These are phyloP conservation scores for Lasiurus cinereus DNA, from an alignment of 2,113 vertebrate genomes.

Conservation along the genomic window DNA sequence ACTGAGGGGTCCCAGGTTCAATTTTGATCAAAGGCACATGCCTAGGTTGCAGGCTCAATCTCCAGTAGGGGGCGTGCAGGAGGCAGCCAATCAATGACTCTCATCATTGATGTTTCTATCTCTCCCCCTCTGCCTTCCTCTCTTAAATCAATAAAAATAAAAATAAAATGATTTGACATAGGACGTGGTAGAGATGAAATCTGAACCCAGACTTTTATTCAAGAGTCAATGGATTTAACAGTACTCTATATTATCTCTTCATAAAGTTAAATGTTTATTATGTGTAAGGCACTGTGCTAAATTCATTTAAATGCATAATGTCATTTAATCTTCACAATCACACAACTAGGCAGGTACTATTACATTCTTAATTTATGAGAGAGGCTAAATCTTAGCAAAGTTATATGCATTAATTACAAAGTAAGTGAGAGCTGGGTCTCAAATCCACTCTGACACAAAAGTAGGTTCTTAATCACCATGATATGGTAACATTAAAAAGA, in stretches of 20 bases:
- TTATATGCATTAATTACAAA: not conserved
- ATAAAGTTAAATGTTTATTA: slow-evolving; percentile 53
- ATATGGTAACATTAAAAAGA: not conserved
- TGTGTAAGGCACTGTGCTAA: not conserved
- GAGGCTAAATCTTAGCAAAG: not conserved
- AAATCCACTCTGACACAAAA: not conserved
- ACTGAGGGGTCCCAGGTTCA: too few species aligned
- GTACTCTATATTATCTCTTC: not conserved
- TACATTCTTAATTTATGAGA: slow-evolving; percentile 18
- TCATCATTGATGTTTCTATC: too few species aligned
- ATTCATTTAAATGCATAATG: not conserved
- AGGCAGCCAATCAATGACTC: too few species aligned
- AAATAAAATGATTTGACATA: slow-evolving; percentile 9
- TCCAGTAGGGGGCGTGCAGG: too few species aligned
- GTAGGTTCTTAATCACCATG: slow-evolving; percentile 51
- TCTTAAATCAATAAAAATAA: not conserved
- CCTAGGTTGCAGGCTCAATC: too few species aligned
- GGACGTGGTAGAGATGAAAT: not conserved
- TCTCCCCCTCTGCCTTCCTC: too few species aligned
- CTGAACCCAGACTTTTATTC: not conserved
- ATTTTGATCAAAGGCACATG: too few species aligned
- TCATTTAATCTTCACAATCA: slow-evolving; percentile 28
- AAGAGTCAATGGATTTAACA: not conserved
- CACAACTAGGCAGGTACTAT: not conserved
- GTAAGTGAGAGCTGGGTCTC: not conserved